Evolutionary conservation across 2,113 vertebrate genomes (phyloP).

Genomic region (Esox niger): DNA sequence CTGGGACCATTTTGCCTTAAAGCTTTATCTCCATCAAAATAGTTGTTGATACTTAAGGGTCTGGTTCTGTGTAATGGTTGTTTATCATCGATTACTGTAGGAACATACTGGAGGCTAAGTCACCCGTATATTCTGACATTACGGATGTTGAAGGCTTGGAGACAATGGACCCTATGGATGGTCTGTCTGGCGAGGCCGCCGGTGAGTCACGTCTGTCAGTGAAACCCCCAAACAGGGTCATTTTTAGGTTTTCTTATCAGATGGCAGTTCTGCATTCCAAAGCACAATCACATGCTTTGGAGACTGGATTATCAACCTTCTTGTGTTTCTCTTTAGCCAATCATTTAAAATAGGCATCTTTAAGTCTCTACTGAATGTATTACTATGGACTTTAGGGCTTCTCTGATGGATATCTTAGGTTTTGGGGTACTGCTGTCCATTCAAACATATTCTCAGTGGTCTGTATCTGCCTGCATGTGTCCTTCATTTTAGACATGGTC

Average conservation of each 20-base stretch:
- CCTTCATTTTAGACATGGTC: neutral
- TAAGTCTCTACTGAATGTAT: neutral
- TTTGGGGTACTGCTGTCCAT: neutral
- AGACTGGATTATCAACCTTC: neutral
- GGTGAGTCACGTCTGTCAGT: slow-evolving; percentile 66
- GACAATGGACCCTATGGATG: slow-evolving; percentile 50
- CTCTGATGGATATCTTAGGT: neutral
- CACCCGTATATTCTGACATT: slow-evolving; percentile 50
- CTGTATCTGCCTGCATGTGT: neutral
- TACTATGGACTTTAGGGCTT: neutral
- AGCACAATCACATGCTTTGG: neutral
- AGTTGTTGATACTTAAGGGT: slow-evolving; percentile 13
- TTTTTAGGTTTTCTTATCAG: neutral
- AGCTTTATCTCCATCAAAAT: neutral
- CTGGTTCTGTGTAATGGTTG: slow-evolving; percentile 56
- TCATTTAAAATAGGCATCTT: neutral
- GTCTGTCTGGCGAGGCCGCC: slow-evolving; percentile 56
- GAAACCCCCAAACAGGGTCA: slow-evolving; percentile 6
- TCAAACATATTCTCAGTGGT: neutral
- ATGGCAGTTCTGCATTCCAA: neutral
- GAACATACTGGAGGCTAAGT: slow-evolving; percentile 60
- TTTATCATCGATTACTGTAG: slow-evolving; percentile 71
- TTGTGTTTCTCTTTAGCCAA: neutral
- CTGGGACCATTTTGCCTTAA: neutral
- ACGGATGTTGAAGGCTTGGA: slow-evolving; percentile 47